Evolutionary conservation across 92 coral and sea anemone genomes (phyloP), one percentile per base, ranked within the genome.

Genomic region (Nematostella vectensis): DNA sequence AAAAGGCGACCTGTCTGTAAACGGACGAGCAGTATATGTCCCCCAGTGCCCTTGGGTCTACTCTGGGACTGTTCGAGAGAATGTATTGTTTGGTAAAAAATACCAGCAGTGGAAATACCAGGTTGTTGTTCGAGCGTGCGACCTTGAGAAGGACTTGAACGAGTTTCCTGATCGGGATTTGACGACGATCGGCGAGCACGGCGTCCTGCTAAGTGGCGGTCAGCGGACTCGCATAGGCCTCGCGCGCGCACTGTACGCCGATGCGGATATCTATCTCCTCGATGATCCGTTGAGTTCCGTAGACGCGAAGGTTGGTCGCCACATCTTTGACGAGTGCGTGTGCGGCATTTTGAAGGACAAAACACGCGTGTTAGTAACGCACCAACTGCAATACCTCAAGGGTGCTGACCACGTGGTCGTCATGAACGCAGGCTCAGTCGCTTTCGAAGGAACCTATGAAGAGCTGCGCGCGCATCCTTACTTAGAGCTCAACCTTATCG

Each of bases 261-360:
- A 66, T 16, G 72, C 63, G 3, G 72, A 66, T 36, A 63, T 66
- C 15, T 66, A 66, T 30, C 25, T 66, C 25, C 48, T 66, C 8
- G 72, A 66, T 47, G 72, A 66, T 47, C 72, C 72, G 16, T 26
- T 66, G 28, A 66, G 72, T 55, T 58, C 72, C 21, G 72, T 66
- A 0, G 72, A 66, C 30, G 72, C 72, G 23, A 66, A 66, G 45
- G 72, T 66, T 12, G 72, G 72, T 19, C 22, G 72, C 4, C 72
- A 66, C 29, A 66, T 66, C 42, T 66, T 66, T 38, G 31, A 26
- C 18, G 63, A 66, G 12, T 66, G 72, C 28, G 55, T 66, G 9
- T 66, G 72, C 29, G 63, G 72, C 30, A 20, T 54, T 42, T 56
- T 66, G 4, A 55, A 40, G 11, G 40, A 23, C 47, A 66, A 66